A percentile compares a stretch with the other conserved stretches of the same genome.
These are phyloP conservation scores for Porites divaricata DNA, from an alignment of 92 coral and sea anemone species.

Conservation along the genomic window DNA sequence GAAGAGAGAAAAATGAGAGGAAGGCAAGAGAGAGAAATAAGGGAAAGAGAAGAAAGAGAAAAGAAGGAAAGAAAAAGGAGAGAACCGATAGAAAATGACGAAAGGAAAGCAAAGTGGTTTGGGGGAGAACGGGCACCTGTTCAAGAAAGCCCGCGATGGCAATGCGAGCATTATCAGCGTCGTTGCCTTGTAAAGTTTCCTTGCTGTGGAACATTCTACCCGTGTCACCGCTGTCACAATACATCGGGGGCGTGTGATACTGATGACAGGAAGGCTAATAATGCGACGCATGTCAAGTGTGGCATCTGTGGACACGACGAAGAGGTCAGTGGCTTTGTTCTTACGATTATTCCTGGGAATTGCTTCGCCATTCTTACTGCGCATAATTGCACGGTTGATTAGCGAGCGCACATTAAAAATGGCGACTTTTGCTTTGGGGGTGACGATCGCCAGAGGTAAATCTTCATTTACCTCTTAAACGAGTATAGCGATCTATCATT, in stretches of 20 bases:
- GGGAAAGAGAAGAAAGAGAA: conserved; percentile 19
- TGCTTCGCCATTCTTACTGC: too few species aligned
- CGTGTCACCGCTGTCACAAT: conserved; percentile 96
- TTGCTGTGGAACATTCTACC: conserved; percentile 73
- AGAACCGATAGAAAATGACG: background rate
- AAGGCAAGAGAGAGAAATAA: background rate
- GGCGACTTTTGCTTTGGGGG: too few species aligned
- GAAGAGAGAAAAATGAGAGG: background rate
- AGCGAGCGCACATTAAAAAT: too few species aligned
- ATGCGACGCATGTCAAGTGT: conserved; percentile 77
- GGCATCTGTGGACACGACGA: conserved; percentile 65
- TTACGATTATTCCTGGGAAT: too few species aligned
- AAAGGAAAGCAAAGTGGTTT: background rate
- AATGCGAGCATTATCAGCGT: conserved; percentile 84
- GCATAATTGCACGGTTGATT: too few species aligned
- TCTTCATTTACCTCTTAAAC: background rate
- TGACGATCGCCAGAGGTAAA: too few species aligned
- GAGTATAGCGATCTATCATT: background rate
- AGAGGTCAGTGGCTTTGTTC: conserved; percentile 41
- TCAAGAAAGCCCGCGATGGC: conserved; percentile 52
- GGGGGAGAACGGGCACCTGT: conserved; percentile 9
- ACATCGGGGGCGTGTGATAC: conserved; percentile 63
- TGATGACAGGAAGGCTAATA: conserved; percentile 64
- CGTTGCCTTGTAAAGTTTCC: conserved; percentile 73
- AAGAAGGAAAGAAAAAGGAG: background rate